phyloP scores from a whole-genome alignment of 2,888 invertebrate genomes.

The Agrochola lychnidis region DNA sequence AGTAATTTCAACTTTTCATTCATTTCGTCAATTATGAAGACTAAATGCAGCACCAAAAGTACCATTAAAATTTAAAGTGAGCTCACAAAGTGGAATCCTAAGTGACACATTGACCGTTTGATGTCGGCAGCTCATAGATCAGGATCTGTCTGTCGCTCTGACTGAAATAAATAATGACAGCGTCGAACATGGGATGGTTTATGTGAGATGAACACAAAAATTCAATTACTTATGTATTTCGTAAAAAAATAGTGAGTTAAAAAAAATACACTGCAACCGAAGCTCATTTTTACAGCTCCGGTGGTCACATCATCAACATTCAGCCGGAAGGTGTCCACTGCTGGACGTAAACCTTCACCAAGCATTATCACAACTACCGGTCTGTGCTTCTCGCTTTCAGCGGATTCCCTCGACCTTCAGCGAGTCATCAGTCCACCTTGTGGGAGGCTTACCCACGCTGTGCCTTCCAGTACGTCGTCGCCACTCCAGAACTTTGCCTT shows the following conservation, averaged over 20 bases:
- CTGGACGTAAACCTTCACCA: neutral
- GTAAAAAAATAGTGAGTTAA: neutral
- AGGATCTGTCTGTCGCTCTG: conserved; percentile 76
- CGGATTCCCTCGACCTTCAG: neutral
- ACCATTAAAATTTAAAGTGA: conserved; percentile 14
- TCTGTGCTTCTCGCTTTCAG: neutral
- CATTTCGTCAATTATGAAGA: neutral
- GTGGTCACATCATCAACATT: neutral
- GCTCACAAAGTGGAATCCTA: neutral
- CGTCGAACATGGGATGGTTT: conserved; percentile 72
- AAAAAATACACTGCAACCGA: too few species aligned
- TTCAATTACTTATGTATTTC: neutral
- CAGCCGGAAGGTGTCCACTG: neutral
- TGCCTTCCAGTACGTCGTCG: neutral
- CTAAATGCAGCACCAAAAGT: conserved; percentile 14
- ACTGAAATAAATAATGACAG: conserved; percentile 80
- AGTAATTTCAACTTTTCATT: neutral
- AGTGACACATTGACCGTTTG: conserved; percentile 48
- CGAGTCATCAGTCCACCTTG: neutral
- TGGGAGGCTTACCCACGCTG: neutral
- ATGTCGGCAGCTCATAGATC: conserved; percentile 75
- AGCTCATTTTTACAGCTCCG: neutral
- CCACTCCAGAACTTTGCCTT: neutral
- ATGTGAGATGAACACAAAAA: conserved; percentile 33
- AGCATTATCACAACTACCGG: neutral